Evolutionary conservation across 2,797 vertebrate genomes (phyloP), one percentile per base, ranked within the genome.

Genomic region (Molossus molossus): DNA sequence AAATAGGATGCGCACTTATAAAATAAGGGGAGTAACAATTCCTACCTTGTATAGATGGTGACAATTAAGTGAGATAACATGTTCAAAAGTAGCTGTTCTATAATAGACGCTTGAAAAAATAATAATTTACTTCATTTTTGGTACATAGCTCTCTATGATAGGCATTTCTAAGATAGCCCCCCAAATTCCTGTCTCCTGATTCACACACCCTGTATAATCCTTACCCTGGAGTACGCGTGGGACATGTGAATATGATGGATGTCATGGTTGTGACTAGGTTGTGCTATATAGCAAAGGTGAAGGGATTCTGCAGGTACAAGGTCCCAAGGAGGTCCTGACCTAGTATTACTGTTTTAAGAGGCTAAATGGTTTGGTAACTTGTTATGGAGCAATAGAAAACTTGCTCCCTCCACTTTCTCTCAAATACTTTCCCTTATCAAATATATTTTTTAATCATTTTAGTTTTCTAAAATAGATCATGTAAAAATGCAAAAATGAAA

Each of bases 371-470:
- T 67, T n/a, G 25, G 45, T 76, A 82, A 83, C 29, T 69, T 94
- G 62, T 69, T 87, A 90, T 57, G 25, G 23, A 60, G 12, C 20
- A 53, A 82, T 2, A 48, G 37, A 57, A 92, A 94, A 86, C 37
- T 69, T 58, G 67, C 69, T 53, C 77, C 57, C 11, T 48, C 23
- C 5, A 50, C 33, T 90, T 92, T 88, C 76, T 92, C 64, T 84
- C 65, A 91, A 70, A 65, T 50, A 79, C 7, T 1, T 75, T 79
- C 55, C 27, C 67, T 75, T 72, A 85, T 21, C 33, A 80, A 50
- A 85, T 23, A 53, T 58, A 60, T 65, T 73, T 89, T 70, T 77
- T 40, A 88, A 58, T 77, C 48, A 73, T 57, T 90, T 90, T 87
- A n/a, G 75, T 82, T 87, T 87, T 21, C 64, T 87, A 8, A 37